Evolutionary conservation across 2,113 vertebrate genomes (phyloP), one percentile per base, ranked within the genome.

Genomic region (Lagenorhynchus albirostris): DNA sequence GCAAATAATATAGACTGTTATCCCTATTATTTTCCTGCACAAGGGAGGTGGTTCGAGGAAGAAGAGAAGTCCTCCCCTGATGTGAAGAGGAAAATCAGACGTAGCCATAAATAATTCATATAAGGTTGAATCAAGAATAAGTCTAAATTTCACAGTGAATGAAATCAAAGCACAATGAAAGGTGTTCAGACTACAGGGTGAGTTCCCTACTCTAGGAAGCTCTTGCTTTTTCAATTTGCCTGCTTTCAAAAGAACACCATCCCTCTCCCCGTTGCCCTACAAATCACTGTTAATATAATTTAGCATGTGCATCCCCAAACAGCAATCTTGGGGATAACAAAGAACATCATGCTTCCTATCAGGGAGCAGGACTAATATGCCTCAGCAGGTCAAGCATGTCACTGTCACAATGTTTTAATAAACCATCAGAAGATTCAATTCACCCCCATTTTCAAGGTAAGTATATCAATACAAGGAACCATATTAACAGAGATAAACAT

Each of bases 381-480:
- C 0, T 0, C 3, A 4, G 71, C 62, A 90, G 41, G 31, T 77
- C 95, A 97, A 97, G 95, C 14, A 89, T 50, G 93, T 96, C 2
- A 1, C 41, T 0, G 36, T 6, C 8, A 23, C 44, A 33, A n/a
- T 65, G 89, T 94, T 98, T 98, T 97, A 97, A 97, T 96, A 98
- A 97, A 92, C 36, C 15, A 91, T 36, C 29, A 62, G 63, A 96
- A 67, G 86, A 96, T 86, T 97, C 81, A 93, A 86, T 81, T 84
- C 65, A 90, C 70, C 92, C 89, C 95, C 89, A 95, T 96, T 98
- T 97, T 97, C 97, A 98, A 98, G 97, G 94, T 94, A 97, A 98
- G 96, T 47, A 79, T 95, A 97, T 98, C 90, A 98, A 93, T 84
- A 87, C 36, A 89, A 97, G 81, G 96, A 96, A 97, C 95, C 94